phyloP scores from a whole-genome alignment of 2,888 invertebrate genomes.

The Gortyna flavago region DNA sequence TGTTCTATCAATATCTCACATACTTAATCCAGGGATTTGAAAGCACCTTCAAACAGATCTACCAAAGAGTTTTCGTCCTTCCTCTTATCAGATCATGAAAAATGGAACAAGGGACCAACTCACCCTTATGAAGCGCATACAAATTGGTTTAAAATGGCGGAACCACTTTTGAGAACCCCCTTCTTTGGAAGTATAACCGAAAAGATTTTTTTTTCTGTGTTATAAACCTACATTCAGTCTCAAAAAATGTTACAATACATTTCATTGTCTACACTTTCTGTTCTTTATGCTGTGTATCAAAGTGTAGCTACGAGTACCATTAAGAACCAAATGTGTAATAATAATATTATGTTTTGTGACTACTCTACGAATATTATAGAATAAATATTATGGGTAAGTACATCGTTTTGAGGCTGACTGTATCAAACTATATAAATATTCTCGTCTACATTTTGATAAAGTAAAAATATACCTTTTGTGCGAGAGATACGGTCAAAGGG shows the following conservation, averaged over 20 bases:
- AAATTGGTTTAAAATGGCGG: not conserved
- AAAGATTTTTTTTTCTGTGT: not conserved
- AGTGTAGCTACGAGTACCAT: not conserved
- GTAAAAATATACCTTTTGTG: constrained; percentile 42
- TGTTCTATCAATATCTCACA: not conserved
- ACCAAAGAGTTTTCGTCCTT: not conserved
- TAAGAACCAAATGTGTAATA: not conserved
- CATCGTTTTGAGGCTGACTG: not conserved
- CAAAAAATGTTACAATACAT: not conserved
- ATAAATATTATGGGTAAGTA: not conserved
- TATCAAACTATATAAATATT: not conserved
- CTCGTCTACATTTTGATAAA: not conserved
- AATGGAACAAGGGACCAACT: not conserved
- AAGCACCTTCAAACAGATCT: not conserved
- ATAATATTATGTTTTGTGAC: no score
- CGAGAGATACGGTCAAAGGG: constrained; percentile 63
- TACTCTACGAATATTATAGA: not conserved
- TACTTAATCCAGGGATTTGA: not conserved
- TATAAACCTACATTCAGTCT: not conserved
- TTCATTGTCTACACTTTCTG: not conserved
- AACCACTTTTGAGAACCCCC: not conserved
- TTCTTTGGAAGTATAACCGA: not conserved
- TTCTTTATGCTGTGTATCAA: not conserved
- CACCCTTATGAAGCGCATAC: not conserved
- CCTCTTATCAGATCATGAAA: not conserved